Conservation (phyloP, 2,888 invertebrate genomes). For the Gerris lacustris region DNA sequence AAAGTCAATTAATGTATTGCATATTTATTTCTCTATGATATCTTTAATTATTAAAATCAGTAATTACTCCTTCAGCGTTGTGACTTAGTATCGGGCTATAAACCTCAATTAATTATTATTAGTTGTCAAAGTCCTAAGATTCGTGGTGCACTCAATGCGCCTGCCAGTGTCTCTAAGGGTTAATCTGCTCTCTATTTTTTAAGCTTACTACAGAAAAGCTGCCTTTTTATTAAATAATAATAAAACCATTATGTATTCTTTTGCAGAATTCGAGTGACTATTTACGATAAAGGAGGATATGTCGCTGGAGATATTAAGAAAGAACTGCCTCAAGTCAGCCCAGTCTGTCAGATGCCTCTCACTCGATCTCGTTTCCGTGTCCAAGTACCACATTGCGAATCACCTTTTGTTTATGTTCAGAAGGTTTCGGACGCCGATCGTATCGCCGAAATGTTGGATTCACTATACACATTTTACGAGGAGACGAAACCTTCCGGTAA, state of each 20-base stretch:
- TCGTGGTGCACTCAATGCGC: no score
- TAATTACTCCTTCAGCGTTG: no score
- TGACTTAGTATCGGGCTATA: no score
- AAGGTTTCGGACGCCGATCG: constrained; percentile 40
- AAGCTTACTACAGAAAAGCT: no score
- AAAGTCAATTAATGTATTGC: no score
- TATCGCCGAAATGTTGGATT: constrained; percentile 39
- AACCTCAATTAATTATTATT: no score
- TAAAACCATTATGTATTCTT: constrained; percentile 4
- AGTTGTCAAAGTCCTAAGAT: no score
- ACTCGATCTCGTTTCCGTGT: constrained; percentile 47
- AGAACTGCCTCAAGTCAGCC: constrained; percentile 34
- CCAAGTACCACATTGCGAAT: constrained; percentile 46
- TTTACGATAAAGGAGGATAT: constrained; percentile 43
- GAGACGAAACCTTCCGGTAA: constrained; percentile 34
- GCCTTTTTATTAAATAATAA: no score
- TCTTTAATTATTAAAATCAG: no score
- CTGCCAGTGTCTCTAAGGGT: no score
- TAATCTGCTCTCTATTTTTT: no score
- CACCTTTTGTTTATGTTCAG: constrained; percentile 52
- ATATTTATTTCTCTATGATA: no score
- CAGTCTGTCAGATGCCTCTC: constrained; percentile 52
- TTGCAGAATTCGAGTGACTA: constrained; percentile 51
- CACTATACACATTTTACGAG: constrained; percentile 49
- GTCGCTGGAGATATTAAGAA: constrained; percentile 28